phyloP scores from a whole-genome alignment of 1,140 invertebrate species.

The Galendromus occidentalis region DNA sequence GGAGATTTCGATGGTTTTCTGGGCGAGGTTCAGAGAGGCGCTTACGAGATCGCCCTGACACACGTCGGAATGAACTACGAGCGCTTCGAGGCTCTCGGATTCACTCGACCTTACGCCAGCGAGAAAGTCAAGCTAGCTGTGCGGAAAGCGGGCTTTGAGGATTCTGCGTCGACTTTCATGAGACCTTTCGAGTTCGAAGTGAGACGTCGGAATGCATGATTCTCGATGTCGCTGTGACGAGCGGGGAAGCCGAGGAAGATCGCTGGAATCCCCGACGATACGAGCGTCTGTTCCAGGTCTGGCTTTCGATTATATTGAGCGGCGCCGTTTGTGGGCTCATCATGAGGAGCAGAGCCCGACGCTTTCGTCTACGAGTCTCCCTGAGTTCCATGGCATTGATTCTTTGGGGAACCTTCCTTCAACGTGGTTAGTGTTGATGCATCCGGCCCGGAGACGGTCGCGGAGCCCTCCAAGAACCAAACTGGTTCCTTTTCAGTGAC shows the following conservation, averaged over 20 bases:
- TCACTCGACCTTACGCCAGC: not conserved
- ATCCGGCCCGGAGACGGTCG: not conserved
- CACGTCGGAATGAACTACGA: not conserved
- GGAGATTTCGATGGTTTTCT: not conserved
- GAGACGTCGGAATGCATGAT: not conserved
- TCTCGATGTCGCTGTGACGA: not conserved
- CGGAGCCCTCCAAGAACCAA: not conserved
- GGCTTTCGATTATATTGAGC: too few relatives aligned
- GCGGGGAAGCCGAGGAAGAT: not conserved
- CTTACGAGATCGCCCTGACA: not conserved
- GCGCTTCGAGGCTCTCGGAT: not conserved
- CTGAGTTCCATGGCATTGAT: not conserved
- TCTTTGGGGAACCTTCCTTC: not conserved
- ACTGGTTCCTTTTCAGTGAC: not conserved
- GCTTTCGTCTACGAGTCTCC: not conserved
- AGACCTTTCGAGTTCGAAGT: not conserved
- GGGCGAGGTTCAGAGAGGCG: not conserved
- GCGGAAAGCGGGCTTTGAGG: not conserved
- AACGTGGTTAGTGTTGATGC: not conserved
- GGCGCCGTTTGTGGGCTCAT: too few relatives aligned
- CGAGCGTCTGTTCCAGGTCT: not conserved
- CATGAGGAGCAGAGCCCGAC: not conserved
- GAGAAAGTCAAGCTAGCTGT: not conserved
- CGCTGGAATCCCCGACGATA: not conserved
- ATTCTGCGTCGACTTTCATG: not conserved